Evolutionary conservation across 1,140 invertebrate genomes (phyloP), one percentile per base, ranked within the genome.

Genomic region (Elymnias hypermnestra): DNA sequence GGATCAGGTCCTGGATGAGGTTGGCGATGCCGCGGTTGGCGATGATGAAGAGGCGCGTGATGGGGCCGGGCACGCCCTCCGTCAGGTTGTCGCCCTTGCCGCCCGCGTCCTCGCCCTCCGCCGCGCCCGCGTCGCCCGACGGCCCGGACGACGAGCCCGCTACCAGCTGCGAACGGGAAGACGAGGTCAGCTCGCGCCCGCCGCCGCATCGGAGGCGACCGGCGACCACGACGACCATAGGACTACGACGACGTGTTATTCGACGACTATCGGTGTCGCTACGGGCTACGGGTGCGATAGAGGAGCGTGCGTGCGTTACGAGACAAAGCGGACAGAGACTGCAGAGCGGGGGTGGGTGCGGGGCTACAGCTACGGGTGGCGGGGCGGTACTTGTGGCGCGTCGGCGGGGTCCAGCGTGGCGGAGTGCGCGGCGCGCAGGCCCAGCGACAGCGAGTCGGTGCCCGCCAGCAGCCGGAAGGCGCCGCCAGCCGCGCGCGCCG

Each of bases 1-100:
- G 88, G 83, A 95, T 95, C 57, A 95, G 89, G 83, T 95, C 94
- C 77, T 95, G 93, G 48, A 95, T 90, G 56, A 95, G 89, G 76
- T 94, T 94, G 58, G 94, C 92, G 59, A 94, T 90, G 50, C 94
- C 94, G 57, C 93, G 87, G 75, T 95, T 95, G 55, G 93, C 93
- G 53, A 95, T 91, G 55, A 95, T 93, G 70, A 95, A 94, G 5
- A 95, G 89, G 69, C 94, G 89, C 29, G 94, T 95, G 54, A 95
- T 91, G 8, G 94, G 94, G 69, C 94, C 94, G 72, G 94, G 94
- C 50, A 95, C 92, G 42, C 93, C 94, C 70, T 94, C 93, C 6
- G 89, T 90, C 40, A 90, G 89, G 41, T 89, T 88, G 66, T 92
- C 89, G 9, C 89, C 90, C 50, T 87, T 89, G 22, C 81, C 86